Evolutionary conservation across 2,113 vertebrate species (phyloP).

Genomic region (mouse (Mus musculus)): DNA sequence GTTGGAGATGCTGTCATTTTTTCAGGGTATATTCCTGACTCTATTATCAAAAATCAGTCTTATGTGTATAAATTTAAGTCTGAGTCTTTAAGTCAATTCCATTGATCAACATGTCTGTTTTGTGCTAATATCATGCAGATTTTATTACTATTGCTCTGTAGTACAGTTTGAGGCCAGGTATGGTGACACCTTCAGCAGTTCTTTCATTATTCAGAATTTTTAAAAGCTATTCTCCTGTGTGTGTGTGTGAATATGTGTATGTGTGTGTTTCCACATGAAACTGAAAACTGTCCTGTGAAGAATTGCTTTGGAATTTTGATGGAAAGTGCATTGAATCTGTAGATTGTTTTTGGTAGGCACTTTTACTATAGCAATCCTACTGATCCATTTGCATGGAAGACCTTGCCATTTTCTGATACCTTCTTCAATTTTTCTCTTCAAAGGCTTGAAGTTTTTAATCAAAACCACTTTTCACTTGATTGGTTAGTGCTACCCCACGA

Average conservation of each 20-base stretch:
- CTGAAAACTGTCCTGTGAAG: not conserved
- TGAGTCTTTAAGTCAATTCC: not conserved
- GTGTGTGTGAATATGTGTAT: not conserved
- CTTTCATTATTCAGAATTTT: not conserved
- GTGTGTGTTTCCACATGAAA: not conserved
- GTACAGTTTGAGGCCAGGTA: not conserved
- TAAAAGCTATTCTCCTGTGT: not conserved
- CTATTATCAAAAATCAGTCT: not conserved
- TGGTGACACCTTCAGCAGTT: not conserved
- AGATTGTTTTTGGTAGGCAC: not conserved
- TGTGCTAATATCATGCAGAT: not conserved
- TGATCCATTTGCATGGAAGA: not conserved
- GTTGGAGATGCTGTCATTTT: not conserved
- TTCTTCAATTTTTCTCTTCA: not conserved
- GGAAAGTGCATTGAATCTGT: not conserved
- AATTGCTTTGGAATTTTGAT: not conserved
- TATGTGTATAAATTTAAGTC: not conserved
- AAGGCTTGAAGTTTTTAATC: not conserved
- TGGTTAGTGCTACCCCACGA: not conserved
- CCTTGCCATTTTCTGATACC: not conserved
- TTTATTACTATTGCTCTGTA: not conserved
- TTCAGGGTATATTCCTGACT: not conserved
- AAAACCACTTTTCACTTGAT: not conserved
- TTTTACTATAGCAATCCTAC: not conserved
- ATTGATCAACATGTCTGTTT: not conserved